phyloP scores from a whole-genome alignment of 2,113 vertebrate genomes.

The Corydoras maculifer region DNA sequence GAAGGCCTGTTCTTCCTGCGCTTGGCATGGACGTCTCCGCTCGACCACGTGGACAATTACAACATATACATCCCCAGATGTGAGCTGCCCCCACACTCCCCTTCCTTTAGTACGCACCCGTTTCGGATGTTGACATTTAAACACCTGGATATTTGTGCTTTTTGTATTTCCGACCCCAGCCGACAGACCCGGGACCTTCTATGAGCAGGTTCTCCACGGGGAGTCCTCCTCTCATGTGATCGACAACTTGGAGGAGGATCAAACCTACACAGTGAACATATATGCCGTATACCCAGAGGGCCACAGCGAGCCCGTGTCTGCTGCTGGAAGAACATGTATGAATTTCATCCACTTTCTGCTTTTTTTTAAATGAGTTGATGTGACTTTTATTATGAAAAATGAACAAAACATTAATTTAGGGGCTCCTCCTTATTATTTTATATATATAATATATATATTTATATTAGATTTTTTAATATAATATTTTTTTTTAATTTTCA shows the following conservation, averaged over 20 bases:
- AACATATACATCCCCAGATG: slow-evolving; percentile 80
- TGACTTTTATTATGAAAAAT: too few species aligned
- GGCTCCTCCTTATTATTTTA: too few species aligned
- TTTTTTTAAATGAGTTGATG: too few species aligned
- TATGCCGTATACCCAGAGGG: slow-evolving; percentile 69
- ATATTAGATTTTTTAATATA: too few species aligned
- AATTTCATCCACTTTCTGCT: not conserved
- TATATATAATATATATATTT: too few species aligned
- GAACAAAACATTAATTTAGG: too few species aligned
- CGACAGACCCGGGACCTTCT: slow-evolving; percentile 63
- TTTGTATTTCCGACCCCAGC: slow-evolving; percentile 49
- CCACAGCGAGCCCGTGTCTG: slow-evolving; percentile 64
- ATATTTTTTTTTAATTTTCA: too few species aligned
- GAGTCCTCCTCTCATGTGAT: slow-evolving; percentile 73
- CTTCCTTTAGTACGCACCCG: too few species aligned
- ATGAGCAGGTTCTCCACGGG: slow-evolving; percentile 65
- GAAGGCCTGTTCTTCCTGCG: slow-evolving; percentile 77
- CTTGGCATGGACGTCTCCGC: slow-evolving; percentile 74
- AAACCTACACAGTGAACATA: slow-evolving; percentile 74
- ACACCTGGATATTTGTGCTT: too few species aligned
- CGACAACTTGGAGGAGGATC: slow-evolving; percentile 75
- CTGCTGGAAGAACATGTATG: slow-evolving; percentile 75
- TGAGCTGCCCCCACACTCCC: slow-evolving; percentile 47
- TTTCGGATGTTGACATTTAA: too few species aligned
- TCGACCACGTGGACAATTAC: slow-evolving; percentile 70